Base-by-base conservation (phyloP, 2,113 vertebrate genomes). In the Gymnogyps californianus region DNA sequence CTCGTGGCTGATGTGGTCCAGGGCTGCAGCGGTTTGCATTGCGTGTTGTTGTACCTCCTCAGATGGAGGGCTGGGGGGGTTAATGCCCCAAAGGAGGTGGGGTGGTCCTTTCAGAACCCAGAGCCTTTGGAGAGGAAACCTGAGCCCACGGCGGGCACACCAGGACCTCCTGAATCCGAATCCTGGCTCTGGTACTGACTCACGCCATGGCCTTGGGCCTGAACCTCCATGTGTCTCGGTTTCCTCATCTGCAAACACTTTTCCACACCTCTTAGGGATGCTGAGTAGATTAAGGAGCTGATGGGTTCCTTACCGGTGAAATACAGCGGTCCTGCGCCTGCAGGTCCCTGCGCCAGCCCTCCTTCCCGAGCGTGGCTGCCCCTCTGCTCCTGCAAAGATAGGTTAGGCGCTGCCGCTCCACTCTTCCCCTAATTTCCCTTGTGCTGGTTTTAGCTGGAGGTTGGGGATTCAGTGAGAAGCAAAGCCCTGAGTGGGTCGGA, bases 341-440 rank as follows among this genome's bases (percentile, higher is more conserved):
- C 76, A 55, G 65, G 2, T 13, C 66, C 32, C 55, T 29, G 55
- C 74, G 24, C 38, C 78, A 72, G 47, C 14, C 59, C 19, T 58
- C 15, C 20, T 40, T 13, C 67, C 42, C 24, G 8, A 2, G 22
- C 5, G 2, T 3, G 2, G 15, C 34, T 55, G 34, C 29, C n/a
- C 25, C 44, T 66, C 20, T 31, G 46, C 25, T 70, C 0, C 0
- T 40, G 51, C n/a, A 34, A 26, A 70, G 61, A 8, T 5, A n/a
- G n/a, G 46, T 9, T 57, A 15, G 13, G 10, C 26, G 3, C 44
- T 6, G 0, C 40, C 85, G 38, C 52, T 34, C 9, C 1, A 0
- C 38, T 55, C 44, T 49, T 58, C 47, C 52, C 11, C 34, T 44
- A 1, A 6, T 9, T 58, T 7, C 54, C 21, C 47, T 32, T 49